Evolutionary conservation across 2,888 invertebrate genomes (phyloP), one percentile per base, ranked within the genome.

Genomic region (Nemotelus pantherinus): DNA sequence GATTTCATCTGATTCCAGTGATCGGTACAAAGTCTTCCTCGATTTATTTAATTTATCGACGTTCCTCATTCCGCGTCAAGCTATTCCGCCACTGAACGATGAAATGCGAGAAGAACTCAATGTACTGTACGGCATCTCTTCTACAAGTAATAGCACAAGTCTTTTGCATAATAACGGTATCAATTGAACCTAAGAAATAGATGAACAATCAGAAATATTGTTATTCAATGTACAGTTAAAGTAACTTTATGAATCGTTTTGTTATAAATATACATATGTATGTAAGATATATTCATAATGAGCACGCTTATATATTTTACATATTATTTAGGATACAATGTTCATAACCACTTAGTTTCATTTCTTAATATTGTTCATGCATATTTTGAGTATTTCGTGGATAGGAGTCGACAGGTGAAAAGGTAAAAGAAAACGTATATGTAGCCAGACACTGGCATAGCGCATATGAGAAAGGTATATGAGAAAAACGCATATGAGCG

Each of bases 31-130:
- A 88, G 97, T 99, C 48, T 99, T 99, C 86, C 88, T 99, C 85
- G 99, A 99, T 86, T 88, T 99, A 60, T 99, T 98, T 89, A 99
- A 99, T 87, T 88, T 99, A 77, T 98, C 98, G 0, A 98, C 99
- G 0, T 99, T 97, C 89, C 88, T 99, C 80, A 93, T 99, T 83
- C 99, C 99, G 0, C 92, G 98, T 5, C 90, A 93, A 44, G 91
- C 94, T 81, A 97, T 99, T 82, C 99, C 99, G 0, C 94, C 94
- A 0, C 88, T 99, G 71, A 94, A 94, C 55, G 91, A 91, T 1
- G 88, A 91, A 39, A 97, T 99, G 94, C 83, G 85, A 70, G 84
- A 83, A 72, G 83, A 84, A 77, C 82, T 87, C 2, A 81, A 81
- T 68, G 76, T 78, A 64, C 60, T 77, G 3, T 70, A 67, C 45